Evolutionary conservation across 2,888 invertebrate genomes (phyloP), one percentile per base, ranked within the genome.

Genomic region (Campoplex nolae): DNA sequence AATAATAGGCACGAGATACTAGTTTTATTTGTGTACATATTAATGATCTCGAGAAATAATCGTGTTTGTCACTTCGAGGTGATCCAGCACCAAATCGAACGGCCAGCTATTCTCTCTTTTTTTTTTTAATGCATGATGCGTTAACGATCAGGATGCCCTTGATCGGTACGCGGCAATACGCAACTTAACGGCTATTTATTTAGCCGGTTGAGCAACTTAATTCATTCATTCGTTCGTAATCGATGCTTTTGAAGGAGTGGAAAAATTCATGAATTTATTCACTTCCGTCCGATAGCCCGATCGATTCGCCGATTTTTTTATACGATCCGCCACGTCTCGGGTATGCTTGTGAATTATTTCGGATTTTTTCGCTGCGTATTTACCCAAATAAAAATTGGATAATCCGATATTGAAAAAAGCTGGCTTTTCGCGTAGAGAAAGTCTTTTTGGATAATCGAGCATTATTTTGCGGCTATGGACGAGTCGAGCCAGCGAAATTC

Each of bases 91-190:
- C 76, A n/a, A 54, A 85, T 68, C 82, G 78, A 58, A 51, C 65
- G 78, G 54, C 38, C 38, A 1, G 4, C 56, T 62, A 71, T 77
- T 48, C 35, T 23, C 9, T 48, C 77, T 51, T 76, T 80, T 71
- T 54, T 62, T 48, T 28, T 68, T 28, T 77, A 8, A 51, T 35
- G 28, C 77, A n/a, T 13, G 54, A 70, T 23, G 62, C 75, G 76
- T 84, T 86, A 86, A 89, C 83, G 82, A 89, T 81, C 83, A 87
- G 75, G 86, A 75, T 84, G 87, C 88, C 89, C 89, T 89, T 88
- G 89, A 89, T 89, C 87, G 82, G 81, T 86, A 83, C 77, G 84
- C 83, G 79, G 35, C 80, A 74, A 35, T 73, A 51, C 51, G 74
- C 48, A 54, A 79, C 73, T 82, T 71, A 67, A 68, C 54, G 56